phyloP scores from a whole-genome alignment of 1,140 invertebrate genomes.

The Octopus bimaculoides region DNA sequence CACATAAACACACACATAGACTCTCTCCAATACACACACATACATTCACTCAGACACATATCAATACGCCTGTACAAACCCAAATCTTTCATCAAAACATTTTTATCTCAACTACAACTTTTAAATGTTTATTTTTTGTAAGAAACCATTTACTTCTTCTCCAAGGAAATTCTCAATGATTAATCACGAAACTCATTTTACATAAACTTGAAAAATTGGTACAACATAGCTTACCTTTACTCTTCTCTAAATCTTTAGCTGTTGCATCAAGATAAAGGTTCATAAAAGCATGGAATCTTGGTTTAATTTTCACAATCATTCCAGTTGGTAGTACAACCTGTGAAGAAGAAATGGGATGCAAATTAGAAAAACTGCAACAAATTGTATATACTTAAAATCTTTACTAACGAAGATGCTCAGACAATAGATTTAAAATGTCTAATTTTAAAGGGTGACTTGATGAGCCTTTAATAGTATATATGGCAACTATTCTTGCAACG shows the following conservation, averaged over 20 bases:
- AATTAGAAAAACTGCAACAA: background rate
- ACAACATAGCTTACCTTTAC: constrained; percentile 21
- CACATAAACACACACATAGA: background rate
- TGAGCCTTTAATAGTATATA: background rate
- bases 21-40: background rate
- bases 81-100: background rate
- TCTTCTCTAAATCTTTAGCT: constrained; percentile 26
- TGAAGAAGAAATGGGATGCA: constrained; percentile 8
- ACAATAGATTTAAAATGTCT: background rate
- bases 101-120: background rate
- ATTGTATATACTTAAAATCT: background rate
- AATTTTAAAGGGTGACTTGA: background rate
- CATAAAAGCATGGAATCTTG: constrained; percentile 19
- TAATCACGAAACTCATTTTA: background rate
- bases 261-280: constrained; percentile 28
- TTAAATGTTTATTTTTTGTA: background rate
- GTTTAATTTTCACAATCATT: constrained; percentile 18
- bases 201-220: background rate
- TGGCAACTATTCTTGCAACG: background rate
- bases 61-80: background rate
- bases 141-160: background rate
- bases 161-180: background rate
- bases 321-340: constrained; percentile 32
- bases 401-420: background rate
- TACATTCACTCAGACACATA: background rate